Evolutionary conservation across 23 tunicate genomes (phyloP), one percentile per base, ranked within the genome.

Genomic region (Aplidium turbinatum): DNA sequence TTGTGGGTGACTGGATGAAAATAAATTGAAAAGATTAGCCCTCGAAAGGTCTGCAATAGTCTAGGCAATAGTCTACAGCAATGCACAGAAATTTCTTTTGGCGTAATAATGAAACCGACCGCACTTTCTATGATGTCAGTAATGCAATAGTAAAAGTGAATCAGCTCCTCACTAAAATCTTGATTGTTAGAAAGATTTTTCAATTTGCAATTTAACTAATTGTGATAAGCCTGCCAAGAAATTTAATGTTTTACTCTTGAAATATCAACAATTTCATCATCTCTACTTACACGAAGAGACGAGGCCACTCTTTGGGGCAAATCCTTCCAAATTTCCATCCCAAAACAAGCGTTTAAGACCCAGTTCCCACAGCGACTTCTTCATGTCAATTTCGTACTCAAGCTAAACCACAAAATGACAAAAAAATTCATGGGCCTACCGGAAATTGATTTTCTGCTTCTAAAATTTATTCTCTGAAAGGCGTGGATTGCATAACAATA

Each of bases 1-100:
- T 55, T 54, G 29, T 73, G 79, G 50, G 36, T 35, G 24, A 73
- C 79, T 73, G 36, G 3, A 45, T 29, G 36, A 33, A 11, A 73
- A 55, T 16, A 71, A 9, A 4, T 23, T 4, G 19, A 23, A 38
- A 38, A 36, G 21, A 62, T 11, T 62, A 54, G 6, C 6, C 5
- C 24, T 54, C 24, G 22, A 16, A 20, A 20, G 21, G 21, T 6
- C 21, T n/a, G 21, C 19, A 9, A 16, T 42, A 9, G 50, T n/a
- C n/a, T n/a, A n/a, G n/a, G n/a, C n/a, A n/a, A n/a, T n/a, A n/a
- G n/a, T n/a, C n/a, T n/a, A n/a, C n/a, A n/a, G n/a, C n/a, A n/a
- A n/a, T n/a, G n/a, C n/a, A n/a, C n/a, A n/a, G n/a, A n/a, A n/a
- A n/a, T n/a, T n/a, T n/a, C n/a, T n/a, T n/a, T n/a, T n/a, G n/a